phyloP scores from a whole-genome alignment of 2,797 vertebrate species.

The Falco peregrinus region DNA sequence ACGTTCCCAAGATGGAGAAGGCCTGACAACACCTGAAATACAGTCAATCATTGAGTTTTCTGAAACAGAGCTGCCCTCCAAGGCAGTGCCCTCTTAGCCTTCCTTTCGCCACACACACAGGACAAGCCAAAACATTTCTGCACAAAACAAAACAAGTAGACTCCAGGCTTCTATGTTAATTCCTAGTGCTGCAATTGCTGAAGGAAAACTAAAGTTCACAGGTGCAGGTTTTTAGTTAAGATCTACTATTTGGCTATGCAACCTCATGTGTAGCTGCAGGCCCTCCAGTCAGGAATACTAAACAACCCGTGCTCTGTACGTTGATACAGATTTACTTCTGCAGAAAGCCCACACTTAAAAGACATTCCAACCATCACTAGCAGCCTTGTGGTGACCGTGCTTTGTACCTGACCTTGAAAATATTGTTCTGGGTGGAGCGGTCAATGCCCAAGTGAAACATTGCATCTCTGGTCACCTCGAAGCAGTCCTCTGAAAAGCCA shows the following conservation, averaged over 20 bases:
- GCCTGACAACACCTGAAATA: constrained; percentile 86
- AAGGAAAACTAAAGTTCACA: background rate
- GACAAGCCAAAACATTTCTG: background rate
- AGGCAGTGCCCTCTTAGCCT: background rate
- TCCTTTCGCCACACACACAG: background rate
- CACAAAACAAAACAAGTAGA: background rate
- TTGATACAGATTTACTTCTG: background rate
- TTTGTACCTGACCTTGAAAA: constrained; percentile 87
- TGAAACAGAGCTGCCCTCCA: background rate
- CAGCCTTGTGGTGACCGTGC: background rate
- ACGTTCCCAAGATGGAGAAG: constrained; percentile 92
- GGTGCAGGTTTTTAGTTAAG: background rate
- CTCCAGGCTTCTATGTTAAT: background rate
- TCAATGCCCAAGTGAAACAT: constrained; percentile 91
- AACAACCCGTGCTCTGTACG: background rate
- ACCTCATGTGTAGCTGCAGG: background rate
- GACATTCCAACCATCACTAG: background rate
- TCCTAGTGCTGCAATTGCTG: background rate
- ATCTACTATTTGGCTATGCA: background rate
- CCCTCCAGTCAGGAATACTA: background rate
- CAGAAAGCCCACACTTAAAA: background rate
- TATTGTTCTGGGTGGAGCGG: constrained; percentile 78
- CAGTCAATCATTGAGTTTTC: background rate
- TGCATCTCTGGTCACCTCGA: constrained; percentile 87
- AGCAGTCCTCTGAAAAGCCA: constrained; percentile 87